Conservation (phyloP, 2,113 vertebrate genomes). For the Abramis brama region DNA sequence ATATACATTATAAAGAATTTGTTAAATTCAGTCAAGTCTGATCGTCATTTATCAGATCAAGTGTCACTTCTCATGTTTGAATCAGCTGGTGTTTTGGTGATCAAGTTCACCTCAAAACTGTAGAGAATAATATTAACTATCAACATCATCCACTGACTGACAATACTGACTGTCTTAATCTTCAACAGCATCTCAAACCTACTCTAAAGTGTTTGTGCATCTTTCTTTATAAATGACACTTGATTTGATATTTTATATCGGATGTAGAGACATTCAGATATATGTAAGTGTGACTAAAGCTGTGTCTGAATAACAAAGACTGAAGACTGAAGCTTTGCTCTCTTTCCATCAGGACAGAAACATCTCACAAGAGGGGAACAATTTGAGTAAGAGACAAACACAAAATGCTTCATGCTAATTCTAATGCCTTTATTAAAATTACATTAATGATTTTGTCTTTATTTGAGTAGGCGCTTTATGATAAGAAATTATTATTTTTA, state of each 20-base stretch:
- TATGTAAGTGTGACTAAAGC: neutral
- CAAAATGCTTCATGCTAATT: neutral
- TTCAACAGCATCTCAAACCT: too few species aligned
- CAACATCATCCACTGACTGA: too few species aligned
- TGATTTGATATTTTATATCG: neutral
- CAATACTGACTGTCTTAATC: too few species aligned
- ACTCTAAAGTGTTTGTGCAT: neutral
- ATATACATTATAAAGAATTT: too few species aligned
- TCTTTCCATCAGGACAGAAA: neutral
- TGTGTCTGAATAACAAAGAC: neutral
- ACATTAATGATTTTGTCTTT: too few species aligned
- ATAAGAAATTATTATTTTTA: too few species aligned
- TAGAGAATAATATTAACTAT: too few species aligned
- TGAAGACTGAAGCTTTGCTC: too few species aligned
- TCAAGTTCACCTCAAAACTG: too few species aligned
- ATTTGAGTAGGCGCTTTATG: too few species aligned
- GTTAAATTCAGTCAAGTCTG: neutral
- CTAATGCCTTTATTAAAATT: neutral
- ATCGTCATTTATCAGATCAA: neutral
- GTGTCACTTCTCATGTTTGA: neutral
- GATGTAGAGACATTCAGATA: too few species aligned
- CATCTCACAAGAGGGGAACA: neutral
- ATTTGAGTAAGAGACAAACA: neutral
- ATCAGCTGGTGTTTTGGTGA: too few species aligned
- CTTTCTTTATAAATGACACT: neutral